Evolutionary conservation across 2,797 vertebrate genomes (phyloP).

Genomic region (Malacoctenus gilli): DNA sequence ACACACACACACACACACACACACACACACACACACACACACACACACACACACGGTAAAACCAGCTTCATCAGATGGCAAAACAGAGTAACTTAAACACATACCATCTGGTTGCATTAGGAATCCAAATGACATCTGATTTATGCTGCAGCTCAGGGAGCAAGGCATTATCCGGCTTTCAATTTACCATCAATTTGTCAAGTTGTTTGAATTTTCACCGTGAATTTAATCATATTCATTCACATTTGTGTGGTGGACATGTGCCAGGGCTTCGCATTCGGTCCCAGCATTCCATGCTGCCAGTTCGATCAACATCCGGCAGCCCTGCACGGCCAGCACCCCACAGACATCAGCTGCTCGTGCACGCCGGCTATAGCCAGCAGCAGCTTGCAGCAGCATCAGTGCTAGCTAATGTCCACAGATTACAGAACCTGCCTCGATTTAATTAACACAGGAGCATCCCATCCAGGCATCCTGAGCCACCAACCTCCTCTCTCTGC

Average conservation of each 20-base stretch:
- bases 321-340: conserved; percentile 39
- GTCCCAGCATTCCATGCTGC: conserved; percentile 34
- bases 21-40: conserved; percentile 18
- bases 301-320: conserved; percentile 40
- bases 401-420: conserved; percentile 56
- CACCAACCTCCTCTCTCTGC: conserved; percentile 34
- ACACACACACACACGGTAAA: conserved; percentile 37
- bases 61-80: conserved; percentile 54
- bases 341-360: conserved; percentile 65
- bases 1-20: conserved; percentile 8
- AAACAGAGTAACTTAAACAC: conserved; percentile 59
- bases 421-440: conserved; percentile 60
- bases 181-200: conserved; percentile 66
- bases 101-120: conserved; percentile 70
- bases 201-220: conserved; percentile 58
- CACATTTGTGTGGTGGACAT: conserved; percentile 45
- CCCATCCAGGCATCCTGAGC: conserved; percentile 44
- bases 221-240: conserved; percentile 60
- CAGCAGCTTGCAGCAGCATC: conserved; percentile 66
- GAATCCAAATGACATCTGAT: conserved; percentile 67
- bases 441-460: conserved; percentile 66
- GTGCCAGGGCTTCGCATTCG: conserved; percentile 24
- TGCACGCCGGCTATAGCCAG: conserved; percentile 43
- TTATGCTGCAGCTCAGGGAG: conserved; percentile 54
- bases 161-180: conserved; percentile 56